Percentiles rank a stretch among this genome's conserved stretches.
phyloP scores from a whole-genome alignment of 2,113 vertebrate genomes.

The Heterocephalus glaber region DNA sequence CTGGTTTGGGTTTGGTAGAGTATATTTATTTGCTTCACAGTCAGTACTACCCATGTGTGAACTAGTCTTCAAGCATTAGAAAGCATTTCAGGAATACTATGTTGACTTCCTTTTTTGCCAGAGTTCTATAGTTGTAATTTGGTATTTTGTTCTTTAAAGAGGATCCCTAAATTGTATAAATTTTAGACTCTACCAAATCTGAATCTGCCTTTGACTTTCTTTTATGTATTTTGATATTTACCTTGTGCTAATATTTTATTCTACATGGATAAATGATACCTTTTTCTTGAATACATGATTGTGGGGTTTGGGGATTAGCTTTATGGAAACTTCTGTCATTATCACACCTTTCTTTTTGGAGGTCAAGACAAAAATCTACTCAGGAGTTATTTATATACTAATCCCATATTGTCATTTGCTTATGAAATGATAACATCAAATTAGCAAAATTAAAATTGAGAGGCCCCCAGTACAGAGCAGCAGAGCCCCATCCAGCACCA shows the following conservation, averaged over 20 bases:
- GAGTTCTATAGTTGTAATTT: not conserved
- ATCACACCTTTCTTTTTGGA: not conserved
- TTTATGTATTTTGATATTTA: not conserved
- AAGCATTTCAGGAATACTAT: not conserved
- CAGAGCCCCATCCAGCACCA: too few relatives aligned
- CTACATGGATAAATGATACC: not conserved
- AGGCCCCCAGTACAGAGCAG: too few relatives aligned
- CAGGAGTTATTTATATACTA: not conserved
- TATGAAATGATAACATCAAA: not conserved
- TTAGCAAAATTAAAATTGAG: not conserved
- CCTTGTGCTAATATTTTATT: slow-evolving; percentile 28
- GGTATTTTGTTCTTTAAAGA: not conserved
- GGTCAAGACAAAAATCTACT: not conserved
- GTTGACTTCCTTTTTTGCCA: not conserved
- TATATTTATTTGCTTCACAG: not conserved
- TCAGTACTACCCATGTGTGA: not conserved
- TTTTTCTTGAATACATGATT: not conserved
- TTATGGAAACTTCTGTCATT: not conserved
- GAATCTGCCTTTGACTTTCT: not conserved
- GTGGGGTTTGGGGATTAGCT: not conserved
- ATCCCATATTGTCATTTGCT: not conserved
- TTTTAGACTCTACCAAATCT: not conserved
- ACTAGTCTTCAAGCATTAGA: not conserved
- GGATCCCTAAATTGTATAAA: not conserved
- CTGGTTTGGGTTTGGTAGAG: not conserved